Conservation (phyloP, 1,140 invertebrate species). For the Calosoma granatense region DNA sequence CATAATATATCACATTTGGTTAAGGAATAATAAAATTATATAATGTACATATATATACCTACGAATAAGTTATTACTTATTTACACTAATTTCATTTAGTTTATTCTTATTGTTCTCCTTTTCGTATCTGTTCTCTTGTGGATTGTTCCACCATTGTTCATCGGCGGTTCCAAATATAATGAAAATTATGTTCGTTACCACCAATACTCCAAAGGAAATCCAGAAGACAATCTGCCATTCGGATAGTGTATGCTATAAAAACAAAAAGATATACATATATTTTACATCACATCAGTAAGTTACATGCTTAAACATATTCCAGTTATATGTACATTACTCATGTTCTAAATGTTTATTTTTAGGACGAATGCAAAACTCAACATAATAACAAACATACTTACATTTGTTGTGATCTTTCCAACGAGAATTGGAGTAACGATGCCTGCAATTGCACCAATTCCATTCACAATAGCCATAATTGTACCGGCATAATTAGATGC, state of each 20-base stretch:
- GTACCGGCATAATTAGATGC: constrained; percentile 73
- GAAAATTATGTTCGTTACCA: constrained; percentile 62
- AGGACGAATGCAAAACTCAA: no score
- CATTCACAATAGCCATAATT: constrained; percentile 75
- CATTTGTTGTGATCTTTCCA: constrained; percentile 59
- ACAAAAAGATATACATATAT: constrained; percentile 16
- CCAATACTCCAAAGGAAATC: constrained; percentile 63
- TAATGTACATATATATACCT: no score
- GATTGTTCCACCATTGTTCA: constrained; percentile 59
- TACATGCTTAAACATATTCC: no score
- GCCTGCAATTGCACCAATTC: constrained; percentile 69
- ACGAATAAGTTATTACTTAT: no score
- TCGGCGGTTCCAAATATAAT: constrained; percentile 59
- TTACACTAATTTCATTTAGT: no score
- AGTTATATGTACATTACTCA: no score
- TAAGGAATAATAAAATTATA: no score
- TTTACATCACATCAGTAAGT: no score
- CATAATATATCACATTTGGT: no score
- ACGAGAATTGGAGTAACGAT: constrained; percentile 70
- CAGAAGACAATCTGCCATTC: constrained; percentile 80
- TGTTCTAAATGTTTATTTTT: no score
- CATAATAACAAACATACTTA: constrained; percentile 32
- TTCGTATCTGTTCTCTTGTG: no score
- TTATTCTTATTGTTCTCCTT: no score
- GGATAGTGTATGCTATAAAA: constrained; percentile 53